phyloP scores from a whole-genome alignment of 2,113 vertebrate genomes.

The Propithecus coquereli region DNA sequence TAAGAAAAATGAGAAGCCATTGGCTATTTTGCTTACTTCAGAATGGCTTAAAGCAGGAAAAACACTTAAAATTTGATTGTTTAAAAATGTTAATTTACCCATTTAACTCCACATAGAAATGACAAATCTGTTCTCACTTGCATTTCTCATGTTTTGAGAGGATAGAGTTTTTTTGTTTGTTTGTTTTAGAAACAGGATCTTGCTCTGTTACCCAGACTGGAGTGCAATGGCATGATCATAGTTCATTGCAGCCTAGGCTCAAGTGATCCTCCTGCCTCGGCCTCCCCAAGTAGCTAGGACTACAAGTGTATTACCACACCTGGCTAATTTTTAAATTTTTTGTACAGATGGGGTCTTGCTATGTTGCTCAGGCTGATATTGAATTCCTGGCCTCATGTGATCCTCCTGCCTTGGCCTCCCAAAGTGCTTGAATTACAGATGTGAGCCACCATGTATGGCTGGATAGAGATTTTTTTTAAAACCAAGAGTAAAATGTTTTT shows the following conservation, averaged over 20 bases:
- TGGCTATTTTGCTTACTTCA: constrained; percentile 53
- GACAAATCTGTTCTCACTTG: neutral
- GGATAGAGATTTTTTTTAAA: neutral
- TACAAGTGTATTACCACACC: neutral
- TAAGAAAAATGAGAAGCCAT: constrained; percentile 76
- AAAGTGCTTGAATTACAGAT: neutral
- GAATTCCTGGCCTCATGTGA: neutral
- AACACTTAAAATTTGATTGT: neutral
- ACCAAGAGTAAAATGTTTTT: neutral
- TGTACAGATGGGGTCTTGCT: neutral
- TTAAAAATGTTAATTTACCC: constrained; percentile 51
- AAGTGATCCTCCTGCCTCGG: neutral
- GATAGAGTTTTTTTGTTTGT: neutral
- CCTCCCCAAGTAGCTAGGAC: neutral
- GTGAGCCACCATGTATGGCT: neutral
- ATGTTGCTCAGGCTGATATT: neutral
- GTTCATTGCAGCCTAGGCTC: neutral
- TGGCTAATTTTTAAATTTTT: neutral
- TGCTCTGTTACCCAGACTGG: neutral
- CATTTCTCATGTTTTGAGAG: constrained; percentile 47
- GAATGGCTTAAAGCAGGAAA: constrained; percentile 40
- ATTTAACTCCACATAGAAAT: neutral
- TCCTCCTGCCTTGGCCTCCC: neutral
- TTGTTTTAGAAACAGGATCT: neutral
- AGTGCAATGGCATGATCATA: no score